Evolutionary conservation across 2,797 vertebrate species (phyloP).

Genomic region (Pempheris klunzingeri): DNA sequence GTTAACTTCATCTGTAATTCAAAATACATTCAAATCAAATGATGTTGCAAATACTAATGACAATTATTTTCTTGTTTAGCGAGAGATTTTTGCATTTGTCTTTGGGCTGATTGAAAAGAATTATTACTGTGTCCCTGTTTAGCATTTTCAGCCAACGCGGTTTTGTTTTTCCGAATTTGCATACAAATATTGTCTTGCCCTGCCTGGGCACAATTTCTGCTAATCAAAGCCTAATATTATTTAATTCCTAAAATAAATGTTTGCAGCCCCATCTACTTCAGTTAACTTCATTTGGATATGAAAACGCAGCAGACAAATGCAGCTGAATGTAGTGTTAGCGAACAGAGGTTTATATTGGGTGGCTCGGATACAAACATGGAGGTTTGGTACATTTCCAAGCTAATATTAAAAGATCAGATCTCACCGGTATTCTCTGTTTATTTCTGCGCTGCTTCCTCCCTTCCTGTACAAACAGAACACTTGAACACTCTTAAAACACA

Average conservation of each 20-base stretch:
- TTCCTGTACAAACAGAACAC: not conserved
- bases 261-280: constrained; percentile 63
- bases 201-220: constrained; percentile 56
- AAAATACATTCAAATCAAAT: constrained; percentile 70
- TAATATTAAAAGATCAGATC: constrained; percentile 46
- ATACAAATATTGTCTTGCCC: constrained; percentile 65
- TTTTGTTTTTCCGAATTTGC: constrained; percentile 70
- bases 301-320: constrained; percentile 56
- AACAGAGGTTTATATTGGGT: constrained; percentile 41
- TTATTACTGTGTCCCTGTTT: constrained; percentile 49
- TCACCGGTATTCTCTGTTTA: constrained; percentile 16
- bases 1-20: constrained; percentile 48
- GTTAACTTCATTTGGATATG: constrained; percentile 63
- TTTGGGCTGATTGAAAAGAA: constrained; percentile 45
- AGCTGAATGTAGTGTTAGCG: constrained; percentile 46
- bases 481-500: constrained; percentile 41
- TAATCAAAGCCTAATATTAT: constrained; percentile 62
- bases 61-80: constrained; percentile 69
- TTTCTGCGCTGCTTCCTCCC: constrained; percentile 10
- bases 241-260: constrained; percentile 68
- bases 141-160: constrained; percentile 53
- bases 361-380: constrained; percentile 42
- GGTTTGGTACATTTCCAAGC: constrained; percentile 37
- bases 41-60: constrained; percentile 63
- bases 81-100: constrained; percentile 66